These are phyloP conservation scores for Lycodopsis pacificus DNA, from an alignment of 2,797 vertebrate genomes.

Conservation along the genomic window DNA sequence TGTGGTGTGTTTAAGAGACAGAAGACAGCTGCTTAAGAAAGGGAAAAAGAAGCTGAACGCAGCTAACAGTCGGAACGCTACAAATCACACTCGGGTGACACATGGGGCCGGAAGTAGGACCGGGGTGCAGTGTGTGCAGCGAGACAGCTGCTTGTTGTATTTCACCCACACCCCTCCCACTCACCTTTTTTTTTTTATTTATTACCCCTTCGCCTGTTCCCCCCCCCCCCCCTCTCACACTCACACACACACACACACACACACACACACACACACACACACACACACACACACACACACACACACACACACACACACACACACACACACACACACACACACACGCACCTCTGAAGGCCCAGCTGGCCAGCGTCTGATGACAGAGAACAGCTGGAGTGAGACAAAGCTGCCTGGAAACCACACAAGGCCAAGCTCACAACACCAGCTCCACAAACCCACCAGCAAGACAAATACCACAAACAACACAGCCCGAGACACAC, in stretches of 20 bases:
- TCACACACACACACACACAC: conserved; percentile 16
- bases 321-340: conserved; percentile 22
- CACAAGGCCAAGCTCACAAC: conserved; percentile 26
- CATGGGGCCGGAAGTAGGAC: conserved; percentile 54
- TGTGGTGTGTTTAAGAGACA: conserved; percentile 29
- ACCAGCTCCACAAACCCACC: conserved; percentile 26
- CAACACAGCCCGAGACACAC: neutral
- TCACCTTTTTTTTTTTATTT: conserved; percentile 75
- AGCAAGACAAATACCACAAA: neutral
- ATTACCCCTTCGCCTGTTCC: conserved; percentile 57
- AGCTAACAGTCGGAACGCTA: conserved; percentile 67
- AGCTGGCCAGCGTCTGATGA: conserved; percentile 82
- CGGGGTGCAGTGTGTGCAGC: conserved; percentile 48
- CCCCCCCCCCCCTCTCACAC: neutral
- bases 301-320: conserved; percentile 8
- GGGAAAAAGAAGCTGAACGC: conserved; percentile 29
- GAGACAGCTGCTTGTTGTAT: conserved; percentile 82
- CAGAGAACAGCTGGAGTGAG: conserved; percentile 80
- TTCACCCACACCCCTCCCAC: conserved; percentile 68
- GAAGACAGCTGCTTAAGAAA: conserved; percentile 41
- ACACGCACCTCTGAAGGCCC: conserved; percentile 58
- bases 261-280: conserved; percentile 8
- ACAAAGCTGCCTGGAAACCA: conserved; percentile 59
- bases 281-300: conserved; percentile 35
- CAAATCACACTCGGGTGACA: conserved; percentile 77